These are phyloP conservation scores for Hydriomena furcata DNA, from an alignment of 2,888 invertebrate genomes.

Conservation along the genomic window DNA sequence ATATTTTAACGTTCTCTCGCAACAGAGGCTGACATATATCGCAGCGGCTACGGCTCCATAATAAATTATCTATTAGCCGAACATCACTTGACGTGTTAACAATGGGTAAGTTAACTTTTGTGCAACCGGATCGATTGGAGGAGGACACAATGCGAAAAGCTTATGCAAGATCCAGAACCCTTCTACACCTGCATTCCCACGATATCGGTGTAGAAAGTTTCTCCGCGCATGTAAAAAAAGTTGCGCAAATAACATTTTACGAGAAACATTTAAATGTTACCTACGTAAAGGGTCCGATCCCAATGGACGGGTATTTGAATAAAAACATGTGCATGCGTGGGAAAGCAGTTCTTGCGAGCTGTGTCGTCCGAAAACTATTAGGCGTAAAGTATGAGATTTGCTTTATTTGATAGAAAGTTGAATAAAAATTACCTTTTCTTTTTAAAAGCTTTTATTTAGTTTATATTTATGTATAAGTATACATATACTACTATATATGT, in stretches of 20 bases:
- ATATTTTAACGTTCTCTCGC: conserved; percentile 67
- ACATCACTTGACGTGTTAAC: conserved; percentile 77
- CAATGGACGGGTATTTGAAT: conserved; percentile 54
- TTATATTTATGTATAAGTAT: too few relatives aligned
- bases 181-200: conserved; percentile 83
- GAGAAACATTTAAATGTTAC: conserved; percentile 74
- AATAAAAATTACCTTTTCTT: too few relatives aligned
- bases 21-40: conserved; percentile 56
- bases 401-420: conserved; percentile 1
- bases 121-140: conserved; percentile 66
- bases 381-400: not conserved
- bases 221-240: conserved; percentile 59
- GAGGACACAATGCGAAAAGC: conserved; percentile 57
- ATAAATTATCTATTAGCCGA: conserved; percentile 82
- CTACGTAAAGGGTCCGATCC: conserved; percentile 62
- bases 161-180: conserved; percentile 56
- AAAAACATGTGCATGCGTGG: conserved; percentile 61
- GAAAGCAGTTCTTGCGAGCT: conserved; percentile 52
- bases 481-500: too few relatives aligned
- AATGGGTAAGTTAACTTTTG: conserved; percentile 76
- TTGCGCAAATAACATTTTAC: conserved; percentile 76
- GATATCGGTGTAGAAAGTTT: conserved; percentile 72
- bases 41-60: conserved; percentile 65
- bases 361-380: conserved; percentile 20
- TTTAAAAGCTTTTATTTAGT: too few relatives aligned